A percentile compares a stretch with the other conserved stretches of the same genome.
phyloP scores from a whole-genome alignment of 2,888 invertebrate species.

The Scrobipalpa atriplicella region DNA sequence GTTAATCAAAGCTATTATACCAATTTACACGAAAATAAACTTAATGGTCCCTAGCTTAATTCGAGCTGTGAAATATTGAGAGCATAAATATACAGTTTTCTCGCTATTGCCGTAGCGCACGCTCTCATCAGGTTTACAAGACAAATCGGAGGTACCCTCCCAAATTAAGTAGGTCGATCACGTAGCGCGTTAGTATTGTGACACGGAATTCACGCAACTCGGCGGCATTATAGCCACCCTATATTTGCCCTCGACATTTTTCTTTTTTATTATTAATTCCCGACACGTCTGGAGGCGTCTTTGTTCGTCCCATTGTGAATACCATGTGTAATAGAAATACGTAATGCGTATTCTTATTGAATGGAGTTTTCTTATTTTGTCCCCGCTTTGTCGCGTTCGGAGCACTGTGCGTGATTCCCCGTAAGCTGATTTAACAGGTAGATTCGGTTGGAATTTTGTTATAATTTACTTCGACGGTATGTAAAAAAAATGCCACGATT shows the following conservation, averaged over 20 bases:
- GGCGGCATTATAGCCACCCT: conserved; percentile 64
- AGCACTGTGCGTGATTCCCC: conserved; percentile 23
- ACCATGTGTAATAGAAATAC: conserved; percentile 66
- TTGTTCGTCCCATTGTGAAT: conserved; percentile 75
- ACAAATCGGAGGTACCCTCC: conserved; percentile 51
- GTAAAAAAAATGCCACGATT: too few relatives aligned
- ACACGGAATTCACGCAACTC: conserved; percentile 63
- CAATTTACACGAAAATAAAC: conserved; percentile 22
- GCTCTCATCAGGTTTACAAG: conserved; percentile 56
- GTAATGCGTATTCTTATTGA: conserved; percentile 51
- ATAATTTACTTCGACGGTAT: too few relatives aligned
- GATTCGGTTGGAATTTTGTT: not conserved
- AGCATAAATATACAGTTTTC: conserved; percentile 33
- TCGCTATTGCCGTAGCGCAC: conserved; percentile 37
- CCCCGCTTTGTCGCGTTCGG: conserved; percentile 41
- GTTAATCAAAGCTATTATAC: conserved; percentile 19
- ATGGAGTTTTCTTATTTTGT: conserved; percentile 59
- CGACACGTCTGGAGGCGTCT: conserved; percentile 65
- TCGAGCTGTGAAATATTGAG: conserved; percentile 18
- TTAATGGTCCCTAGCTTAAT: conserved; percentile 16
- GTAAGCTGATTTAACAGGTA: conserved; percentile 21
- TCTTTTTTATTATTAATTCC: conserved; percentile 73
- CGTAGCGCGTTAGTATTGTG: conserved; percentile 70
- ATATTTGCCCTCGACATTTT: conserved; percentile 53
- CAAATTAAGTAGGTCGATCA: conserved; percentile 66